These are phyloP conservation scores for Mellilla xanthometata DNA, from an alignment of 2,888 invertebrate species.

Conservation along the genomic window DNA sequence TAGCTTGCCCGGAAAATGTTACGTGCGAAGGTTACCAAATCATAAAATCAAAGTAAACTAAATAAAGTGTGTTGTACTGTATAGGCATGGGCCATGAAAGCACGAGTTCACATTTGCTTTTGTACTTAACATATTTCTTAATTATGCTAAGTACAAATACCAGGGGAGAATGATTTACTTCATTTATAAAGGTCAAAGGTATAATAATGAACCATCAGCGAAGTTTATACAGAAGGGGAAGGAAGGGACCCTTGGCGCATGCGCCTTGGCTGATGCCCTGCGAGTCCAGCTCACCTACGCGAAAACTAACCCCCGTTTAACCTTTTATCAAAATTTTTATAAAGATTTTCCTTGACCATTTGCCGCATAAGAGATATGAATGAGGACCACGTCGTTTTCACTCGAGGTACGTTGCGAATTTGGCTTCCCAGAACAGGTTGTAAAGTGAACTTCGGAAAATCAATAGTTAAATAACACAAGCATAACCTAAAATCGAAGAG, in stretches of 20 bases:
- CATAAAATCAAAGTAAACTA: too few relatives aligned
- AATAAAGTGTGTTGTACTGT: too few relatives aligned
- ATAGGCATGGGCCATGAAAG: too few relatives aligned
- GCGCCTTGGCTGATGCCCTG: slow-evolving; percentile 39
- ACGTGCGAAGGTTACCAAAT: too few relatives aligned
- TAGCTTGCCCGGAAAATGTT: too few relatives aligned
- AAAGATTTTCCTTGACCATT: slow-evolving; percentile 58
- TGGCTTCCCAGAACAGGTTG: slow-evolving; percentile 35
- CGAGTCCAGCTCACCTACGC: slow-evolving; percentile 26
- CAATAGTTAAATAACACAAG: slow-evolving; percentile 72
- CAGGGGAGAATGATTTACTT: slow-evolving; percentile 8
- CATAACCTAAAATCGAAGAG: slow-evolving; percentile 57
- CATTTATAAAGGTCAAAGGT: slow-evolving; percentile 34
- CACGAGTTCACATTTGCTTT: too few relatives aligned
- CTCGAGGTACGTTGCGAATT: slow-evolving; percentile 86
- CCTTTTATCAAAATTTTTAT: slow-evolving; percentile 33
- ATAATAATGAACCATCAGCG: slow-evolving; percentile 35
- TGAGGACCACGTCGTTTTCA: slow-evolving; percentile 93
- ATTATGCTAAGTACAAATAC: slow-evolving; percentile 8
- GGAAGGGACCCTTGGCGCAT: slow-evolving; percentile 43
- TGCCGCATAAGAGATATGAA: slow-evolving; percentile 88
- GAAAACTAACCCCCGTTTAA: slow-evolving; percentile 27
- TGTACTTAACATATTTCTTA: too few relatives aligned
- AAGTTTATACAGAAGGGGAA: slow-evolving; percentile 41
- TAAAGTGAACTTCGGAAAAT: slow-evolving; percentile 52